Evolutionary conservation across 2,113 vertebrate genomes (phyloP).

Genomic region (Eulemur macaco): DNA sequence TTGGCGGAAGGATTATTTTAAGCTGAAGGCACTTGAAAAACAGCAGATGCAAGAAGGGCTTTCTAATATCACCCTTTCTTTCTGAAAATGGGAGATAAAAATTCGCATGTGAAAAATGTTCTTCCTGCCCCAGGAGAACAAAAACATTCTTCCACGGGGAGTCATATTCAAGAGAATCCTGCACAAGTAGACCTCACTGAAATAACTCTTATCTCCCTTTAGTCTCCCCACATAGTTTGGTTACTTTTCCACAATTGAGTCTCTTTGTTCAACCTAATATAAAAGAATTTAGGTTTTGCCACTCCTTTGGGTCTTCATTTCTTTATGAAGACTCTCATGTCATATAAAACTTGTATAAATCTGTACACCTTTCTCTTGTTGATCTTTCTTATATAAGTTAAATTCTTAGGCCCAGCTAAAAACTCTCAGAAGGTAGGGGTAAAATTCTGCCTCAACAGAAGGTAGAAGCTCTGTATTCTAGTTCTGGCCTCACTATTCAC

Average conservation of each 20-base stretch:
- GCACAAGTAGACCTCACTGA: background rate
- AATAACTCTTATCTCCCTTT: background rate
- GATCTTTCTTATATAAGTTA: background rate
- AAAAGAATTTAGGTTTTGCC: background rate
- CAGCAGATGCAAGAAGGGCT: background rate
- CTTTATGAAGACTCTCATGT: background rate
- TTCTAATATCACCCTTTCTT: background rate
- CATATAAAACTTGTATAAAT: background rate
- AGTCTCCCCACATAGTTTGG: background rate
- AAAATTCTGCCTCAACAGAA: background rate
- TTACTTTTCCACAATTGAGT: background rate
- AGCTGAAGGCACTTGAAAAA: background rate
- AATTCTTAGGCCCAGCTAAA: background rate
- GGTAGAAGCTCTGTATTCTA: background rate
- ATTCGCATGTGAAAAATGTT: background rate
- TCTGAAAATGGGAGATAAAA: background rate
- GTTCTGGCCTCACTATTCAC: background rate
- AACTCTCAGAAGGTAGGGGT: background rate
- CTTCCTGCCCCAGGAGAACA: background rate
- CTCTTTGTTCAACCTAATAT: background rate
- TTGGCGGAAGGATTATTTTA: background rate
- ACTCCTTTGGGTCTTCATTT: background rate
- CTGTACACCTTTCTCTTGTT: background rate
- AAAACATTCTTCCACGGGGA: background rate
- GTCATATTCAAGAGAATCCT: background rate